phyloP scores from a whole-genome alignment of 2,888 invertebrate species.

The Drosophila ezoana region DNA sequence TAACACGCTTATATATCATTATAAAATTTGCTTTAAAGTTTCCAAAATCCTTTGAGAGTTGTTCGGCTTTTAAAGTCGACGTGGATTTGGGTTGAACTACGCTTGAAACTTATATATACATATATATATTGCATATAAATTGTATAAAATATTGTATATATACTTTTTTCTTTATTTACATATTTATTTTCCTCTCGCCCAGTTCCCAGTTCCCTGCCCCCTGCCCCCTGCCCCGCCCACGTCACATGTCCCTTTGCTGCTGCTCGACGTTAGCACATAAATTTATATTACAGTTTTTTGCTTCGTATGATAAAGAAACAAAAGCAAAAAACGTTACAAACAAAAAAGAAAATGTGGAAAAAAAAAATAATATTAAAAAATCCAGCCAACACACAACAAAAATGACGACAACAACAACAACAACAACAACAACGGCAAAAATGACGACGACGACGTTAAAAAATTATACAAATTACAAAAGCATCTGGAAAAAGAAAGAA shows the following conservation, averaged over 20 bases:
- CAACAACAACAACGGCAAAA: conserved; percentile 26
- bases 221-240: neutral
- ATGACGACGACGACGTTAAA: conserved; percentile 68
- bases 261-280: conserved; percentile 59
- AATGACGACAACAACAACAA: conserved; percentile 29
- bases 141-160: conserved; percentile 45
- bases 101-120: neutral
- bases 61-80: too few species aligned
- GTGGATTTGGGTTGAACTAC: too few species aligned
- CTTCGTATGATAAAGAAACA: conserved; percentile 60
- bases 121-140: conserved; percentile 32
- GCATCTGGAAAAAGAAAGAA: conserved; percentile 64
- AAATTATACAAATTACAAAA: conserved; percentile 79
- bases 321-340: conserved; percentile 60
- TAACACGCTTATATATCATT: neutral
- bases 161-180: conserved; percentile 23
- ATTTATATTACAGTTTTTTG: conserved; percentile 76
- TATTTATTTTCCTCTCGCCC: conserved; percentile 27
- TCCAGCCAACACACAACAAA: conserved; percentile 39
- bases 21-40: neutral
- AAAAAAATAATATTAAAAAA: conserved; percentile 27
- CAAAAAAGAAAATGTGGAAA: conserved; percentile 27
- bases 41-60: too few species aligned
- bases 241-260: conserved; percentile 33
- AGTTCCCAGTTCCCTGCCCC: neutral